Evolutionary conservation across 2,797 vertebrate species (phyloP).

Genomic region (Pangasius sanitwongsei): DNA sequence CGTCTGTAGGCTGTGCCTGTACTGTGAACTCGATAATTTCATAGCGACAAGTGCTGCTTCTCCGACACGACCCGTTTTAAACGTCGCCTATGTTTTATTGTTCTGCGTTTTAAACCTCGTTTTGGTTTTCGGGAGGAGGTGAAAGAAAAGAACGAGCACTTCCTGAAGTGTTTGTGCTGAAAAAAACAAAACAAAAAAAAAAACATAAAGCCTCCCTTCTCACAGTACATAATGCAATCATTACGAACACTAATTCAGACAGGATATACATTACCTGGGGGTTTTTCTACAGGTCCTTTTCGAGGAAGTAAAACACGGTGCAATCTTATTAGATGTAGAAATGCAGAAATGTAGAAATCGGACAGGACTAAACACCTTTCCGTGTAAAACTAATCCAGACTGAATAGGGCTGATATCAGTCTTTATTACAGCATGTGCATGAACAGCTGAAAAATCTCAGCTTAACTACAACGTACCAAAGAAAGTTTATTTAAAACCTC

Average conservation of each 20-base stretch:
- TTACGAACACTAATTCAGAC: no score
- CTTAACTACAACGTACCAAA: neutral
- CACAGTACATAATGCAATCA: no score
- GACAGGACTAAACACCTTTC: neutral
- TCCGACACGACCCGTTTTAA: neutral
- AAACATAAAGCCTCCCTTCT: no score
- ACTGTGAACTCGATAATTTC: neutral
- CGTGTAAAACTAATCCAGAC: neutral
- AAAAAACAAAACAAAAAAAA: no score
- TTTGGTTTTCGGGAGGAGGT: no score
- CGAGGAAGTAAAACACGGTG: neutral
- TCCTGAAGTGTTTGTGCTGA: neutral
- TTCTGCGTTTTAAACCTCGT: no score
- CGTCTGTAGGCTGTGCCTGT: neutral
- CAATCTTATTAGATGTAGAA: neutral
- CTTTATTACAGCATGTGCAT: no score
- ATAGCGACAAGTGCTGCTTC: neutral
- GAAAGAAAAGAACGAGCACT: no score
- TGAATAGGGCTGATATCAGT: no score
- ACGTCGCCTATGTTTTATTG: no score
- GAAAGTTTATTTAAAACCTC: neutral
- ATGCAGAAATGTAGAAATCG: neutral
- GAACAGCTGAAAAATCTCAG: no score
- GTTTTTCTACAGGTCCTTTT: neutral
- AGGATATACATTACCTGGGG: neutral